A percentile compares a stretch with the other conserved stretches of the same genome.
These are phyloP conservation scores for Meriones psammophilus DNA, from an alignment of 2,797 vertebrate species.

Conservation along the genomic window DNA sequence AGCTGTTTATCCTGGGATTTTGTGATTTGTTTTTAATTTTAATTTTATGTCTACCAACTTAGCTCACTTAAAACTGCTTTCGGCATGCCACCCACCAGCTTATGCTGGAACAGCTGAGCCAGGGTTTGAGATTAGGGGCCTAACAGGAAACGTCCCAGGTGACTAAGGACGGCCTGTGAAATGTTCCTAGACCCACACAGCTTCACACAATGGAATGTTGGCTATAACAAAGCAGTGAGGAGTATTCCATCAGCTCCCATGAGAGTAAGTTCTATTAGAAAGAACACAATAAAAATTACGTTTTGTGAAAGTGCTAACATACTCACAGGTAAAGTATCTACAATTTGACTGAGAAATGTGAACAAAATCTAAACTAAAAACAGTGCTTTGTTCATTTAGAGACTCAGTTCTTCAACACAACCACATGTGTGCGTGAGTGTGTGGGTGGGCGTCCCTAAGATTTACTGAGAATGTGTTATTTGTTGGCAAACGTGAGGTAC, in stretches of 20 bases:
- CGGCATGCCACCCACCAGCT: neutral
- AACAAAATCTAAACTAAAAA: neutral
- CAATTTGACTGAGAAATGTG: conserved; percentile 1
- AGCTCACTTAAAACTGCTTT: conserved; percentile 51
- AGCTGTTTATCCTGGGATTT: conserved; percentile 72
- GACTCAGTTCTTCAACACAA: neutral
- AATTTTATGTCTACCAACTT: conserved; percentile 72
- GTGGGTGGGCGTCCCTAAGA: neutral
- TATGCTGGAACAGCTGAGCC: neutral
- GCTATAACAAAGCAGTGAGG: neutral
- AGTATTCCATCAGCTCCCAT: neutral
- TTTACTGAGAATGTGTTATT: neutral
- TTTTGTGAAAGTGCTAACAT: neutral
- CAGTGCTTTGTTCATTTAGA: neutral
- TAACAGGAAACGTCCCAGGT: neutral
- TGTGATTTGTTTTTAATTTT: conserved; percentile 75
- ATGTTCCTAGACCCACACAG: neutral
- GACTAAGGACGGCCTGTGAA: neutral
- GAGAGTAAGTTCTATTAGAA: neutral
- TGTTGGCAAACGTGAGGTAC: neutral
- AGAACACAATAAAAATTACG: neutral
- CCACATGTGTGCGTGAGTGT: neutral
- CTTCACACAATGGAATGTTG: neutral
- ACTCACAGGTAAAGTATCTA: neutral
- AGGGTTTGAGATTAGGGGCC: conserved; percentile 1